Base-by-base conservation (phyloP, 1,140 invertebrate genomes). In the Microplitis demolitor region DNA sequence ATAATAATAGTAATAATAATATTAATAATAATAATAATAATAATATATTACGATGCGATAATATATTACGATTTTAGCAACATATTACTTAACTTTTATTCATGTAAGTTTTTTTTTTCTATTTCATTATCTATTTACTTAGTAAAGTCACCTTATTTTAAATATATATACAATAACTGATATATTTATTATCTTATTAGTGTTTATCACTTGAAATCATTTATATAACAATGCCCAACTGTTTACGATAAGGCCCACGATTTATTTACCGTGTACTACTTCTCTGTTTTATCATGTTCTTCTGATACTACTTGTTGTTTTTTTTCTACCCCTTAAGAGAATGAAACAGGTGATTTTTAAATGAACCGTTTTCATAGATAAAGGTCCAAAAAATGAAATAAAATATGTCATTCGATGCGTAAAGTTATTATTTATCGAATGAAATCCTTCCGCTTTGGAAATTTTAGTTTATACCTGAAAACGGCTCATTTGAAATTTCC, bases 161-260 rank as follows among this genome's bases (percentile, higher is more conserved):
- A 34, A 50, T 72, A 68, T 66, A 70, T 69, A 56, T 66, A 50
- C 56, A 68, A 58, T 74, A 75, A 68, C 69, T 73, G 79, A 66
- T 66, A 66, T 66, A 66, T 66, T 39, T 66, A 83, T 83, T 84
- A 84, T 79, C 79, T 82, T 83, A 76, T 82, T 79, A 83, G 73
- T 78, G 78, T 82, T 84, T 80, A 80, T 83, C 79, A 85, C 80
- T 80, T 78, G 77, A 81, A 80, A 69, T 53, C 78, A 77, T 79
- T 81, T 75, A 80, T 78, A 62, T 80, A 87, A 87, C 84, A 87
- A 87, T 87, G 85, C 85, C 84, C 85, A 87, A 83, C 80, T 84
- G 84, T 85, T 77, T 85, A 84, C 79, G 78, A 87, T 87, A 87
- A 87, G 84, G 85, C 85, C 85, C 79, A 84, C 81, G 78, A 80